Base-by-base conservation (phyloP, 2,797 vertebrate species). In the Galago senegalensis region DNA sequence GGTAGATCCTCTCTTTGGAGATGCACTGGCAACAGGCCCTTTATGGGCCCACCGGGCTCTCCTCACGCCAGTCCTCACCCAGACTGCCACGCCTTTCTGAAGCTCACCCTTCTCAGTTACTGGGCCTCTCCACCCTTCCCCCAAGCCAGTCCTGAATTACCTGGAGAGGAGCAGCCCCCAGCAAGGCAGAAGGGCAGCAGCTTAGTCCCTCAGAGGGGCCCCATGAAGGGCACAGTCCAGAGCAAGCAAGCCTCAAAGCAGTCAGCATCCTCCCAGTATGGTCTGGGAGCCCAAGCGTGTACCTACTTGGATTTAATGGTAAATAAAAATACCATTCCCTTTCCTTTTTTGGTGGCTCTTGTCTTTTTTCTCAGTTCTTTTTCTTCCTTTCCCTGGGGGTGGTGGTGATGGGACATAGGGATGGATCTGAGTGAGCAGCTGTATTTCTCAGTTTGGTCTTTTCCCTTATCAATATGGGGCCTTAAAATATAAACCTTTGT, bases 1-100 rank as follows among this genome's bases (percentile, higher is more conserved):
- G 76, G 79, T 49, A 69, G 60, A 87, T 29, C n/a, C 60, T 69
- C 60, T 87, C 67, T 91, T 63, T 56, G 79, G 85, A 77, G 86
- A 0, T 61, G 87, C 77, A 37, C 79, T 27, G 61, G 34, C 56
- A 81, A 29, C 58, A 60, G 29, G 34, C 56, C 5, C 5, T 25
- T 87, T 56, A 10, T 31, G 81, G 29, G 89, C 46, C 37, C 12
- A 11, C 25, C 12, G 83, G 84, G 29, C 92, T 34, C 77, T 87
- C 21, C 0, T n/a, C 63, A 40, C 75, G 67, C 72, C 75, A 40
- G 79, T 49, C 86, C 94, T 84, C 46, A 25, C 72, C 72, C 61
- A 11, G 7, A 23, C 8, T 46, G 37, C 83, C 25, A 16, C 2
- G n/a, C 43, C 87, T 77, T 80, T 70, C 91, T 92, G 69, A 27